Base-by-base conservation (phyloP, 2,113 vertebrate genomes). In the Pseudorasbora parva region DNA sequence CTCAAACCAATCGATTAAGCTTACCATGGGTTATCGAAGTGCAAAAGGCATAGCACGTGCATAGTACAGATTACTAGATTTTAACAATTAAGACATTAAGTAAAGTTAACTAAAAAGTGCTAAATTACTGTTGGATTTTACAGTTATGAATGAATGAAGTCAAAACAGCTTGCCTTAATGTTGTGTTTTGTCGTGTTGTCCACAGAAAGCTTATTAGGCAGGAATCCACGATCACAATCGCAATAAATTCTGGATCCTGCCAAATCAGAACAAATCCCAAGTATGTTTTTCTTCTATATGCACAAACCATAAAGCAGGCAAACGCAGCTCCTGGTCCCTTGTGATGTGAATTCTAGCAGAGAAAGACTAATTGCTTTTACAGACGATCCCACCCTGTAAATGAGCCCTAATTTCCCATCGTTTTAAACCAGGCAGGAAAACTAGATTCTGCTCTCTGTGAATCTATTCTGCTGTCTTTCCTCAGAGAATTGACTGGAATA, bases 321-420 rank as follows among this genome's bases (percentile, higher is more conserved):
- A 56, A 4, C 15, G 15, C 33, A 68, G 33, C 64, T 68, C 33
- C n/a, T 11, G 30, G 8, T 45, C 37, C 56, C 21, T 10, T 45
- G 76, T 62, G 57, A 25, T 62, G 14, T 45, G 76, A 37, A 75
- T 25, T n/a, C 41, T 5, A 51, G 72, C 45, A 77, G 74, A 83
- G 47, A 37, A 68, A 73, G 21, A 83, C 45, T 68, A 66, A 77
- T 76, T 66, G 41, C 82, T 66, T 66, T 66, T 37, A 51, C 17
- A 37, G 27, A 60, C 19, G 17, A 76, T 41, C n/a, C 25, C 12
- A 25, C 41, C 19, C 56, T 45, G 56, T 75, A 76, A 82, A 83
- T 62, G 15, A 83, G 57, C 9, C 27, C 45, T 54, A 75, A 78
- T 60, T 45, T 45, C 12, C 41, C 37, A 9, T 43, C n/a, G 23